Conservation (phyloP, 2,888 invertebrate genomes). For the Artemia sinica region DNA sequence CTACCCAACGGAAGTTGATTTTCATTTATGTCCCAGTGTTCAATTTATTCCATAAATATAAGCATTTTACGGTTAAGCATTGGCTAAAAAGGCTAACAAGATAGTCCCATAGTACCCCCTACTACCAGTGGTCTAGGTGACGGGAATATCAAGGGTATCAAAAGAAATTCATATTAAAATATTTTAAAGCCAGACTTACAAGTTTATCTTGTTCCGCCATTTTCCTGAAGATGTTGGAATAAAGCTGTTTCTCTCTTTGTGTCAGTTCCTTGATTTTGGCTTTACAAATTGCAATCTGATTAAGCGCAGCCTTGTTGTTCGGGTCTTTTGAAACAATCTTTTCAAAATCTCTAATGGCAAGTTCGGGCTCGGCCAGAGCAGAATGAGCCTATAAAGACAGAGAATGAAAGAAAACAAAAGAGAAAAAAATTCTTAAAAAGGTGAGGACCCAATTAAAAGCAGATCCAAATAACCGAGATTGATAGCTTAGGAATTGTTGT, state of each 20-base stretch:
- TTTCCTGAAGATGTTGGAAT: slow-evolving; percentile 87
- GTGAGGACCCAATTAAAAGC: not conserved
- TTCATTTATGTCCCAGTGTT: too few species aligned
- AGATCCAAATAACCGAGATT: slow-evolving; percentile 16
- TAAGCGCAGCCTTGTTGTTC: slow-evolving; percentile 67
- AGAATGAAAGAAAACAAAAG: not conserved
- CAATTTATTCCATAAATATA: too few species aligned
- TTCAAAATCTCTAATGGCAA: slow-evolving; percentile 59
- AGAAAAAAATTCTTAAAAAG: not conserved
- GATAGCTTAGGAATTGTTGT: too few species aligned
- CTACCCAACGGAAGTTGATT: too few species aligned
- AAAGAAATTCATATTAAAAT: too few species aligned
- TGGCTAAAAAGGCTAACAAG: too few species aligned
- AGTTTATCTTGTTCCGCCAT: slow-evolving; percentile 20
- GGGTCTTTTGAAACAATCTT: slow-evolving; percentile 58
- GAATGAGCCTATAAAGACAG: slow-evolving; percentile 42
- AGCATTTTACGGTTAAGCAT: too few species aligned
- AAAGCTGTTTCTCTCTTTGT: slow-evolving; percentile 64
- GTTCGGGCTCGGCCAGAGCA: slow-evolving; percentile 53
- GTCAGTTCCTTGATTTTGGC: slow-evolving; percentile 54
- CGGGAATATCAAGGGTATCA: too few species aligned
- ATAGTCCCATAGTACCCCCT: too few species aligned
- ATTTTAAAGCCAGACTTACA: not conserved
- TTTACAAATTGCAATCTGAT: slow-evolving; percentile 53
- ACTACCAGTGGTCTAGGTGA: too few species aligned